Evolutionary conservation across 1,140 invertebrate genomes (phyloP).

Genomic region (Drosophila mojavensis): DNA sequence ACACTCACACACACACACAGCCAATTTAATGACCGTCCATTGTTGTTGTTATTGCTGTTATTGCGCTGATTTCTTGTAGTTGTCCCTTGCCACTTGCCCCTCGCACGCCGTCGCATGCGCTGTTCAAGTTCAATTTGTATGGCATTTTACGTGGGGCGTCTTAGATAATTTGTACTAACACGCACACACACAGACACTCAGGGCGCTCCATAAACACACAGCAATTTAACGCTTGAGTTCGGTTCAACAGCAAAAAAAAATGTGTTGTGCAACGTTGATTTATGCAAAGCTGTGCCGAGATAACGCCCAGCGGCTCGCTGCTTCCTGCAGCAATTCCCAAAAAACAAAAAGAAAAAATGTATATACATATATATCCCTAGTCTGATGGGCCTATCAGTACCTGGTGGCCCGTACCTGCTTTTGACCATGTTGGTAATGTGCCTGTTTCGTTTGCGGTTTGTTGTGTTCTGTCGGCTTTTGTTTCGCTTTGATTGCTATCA

Average conservation of each 20-base stretch:
- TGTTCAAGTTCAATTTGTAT: conserved; percentile 72
- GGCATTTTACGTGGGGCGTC: conserved; percentile 51
- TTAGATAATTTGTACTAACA: conserved; percentile 63
- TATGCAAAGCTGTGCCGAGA: conserved; percentile 74
- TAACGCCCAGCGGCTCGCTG: conserved; percentile 68
- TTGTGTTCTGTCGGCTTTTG: conserved; percentile 58
- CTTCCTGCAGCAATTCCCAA: conserved; percentile 12
- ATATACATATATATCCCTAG: not conserved
- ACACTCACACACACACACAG: conserved; percentile 33
- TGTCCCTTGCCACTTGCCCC: conserved; percentile 8
- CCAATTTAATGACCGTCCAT: conserved; percentile 74
- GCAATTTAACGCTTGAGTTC: conserved; percentile 79
- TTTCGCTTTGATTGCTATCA: conserved; percentile 73
- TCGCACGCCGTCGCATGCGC: not conserved
- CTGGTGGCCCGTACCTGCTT: not conserved
- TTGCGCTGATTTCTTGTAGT: conserved; percentile 28
- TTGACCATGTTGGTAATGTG: conserved; percentile 47
- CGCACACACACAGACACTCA: conserved; percentile 10
- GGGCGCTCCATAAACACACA: conserved; percentile 5
- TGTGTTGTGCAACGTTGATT: conserved; percentile 64
- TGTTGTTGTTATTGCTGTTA: conserved; percentile 7
- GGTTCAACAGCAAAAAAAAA: conserved; percentile 41
- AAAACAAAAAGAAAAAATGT: not conserved
- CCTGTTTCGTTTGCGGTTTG: conserved; percentile 23
- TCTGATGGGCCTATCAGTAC: conserved; percentile 2